A percentile compares a stretch with the other conserved stretches of the same genome.
Evolutionary conservation across 2,888 invertebrate genomes (phyloP).

Genomic region (Drosophila neonasuta): DNA sequence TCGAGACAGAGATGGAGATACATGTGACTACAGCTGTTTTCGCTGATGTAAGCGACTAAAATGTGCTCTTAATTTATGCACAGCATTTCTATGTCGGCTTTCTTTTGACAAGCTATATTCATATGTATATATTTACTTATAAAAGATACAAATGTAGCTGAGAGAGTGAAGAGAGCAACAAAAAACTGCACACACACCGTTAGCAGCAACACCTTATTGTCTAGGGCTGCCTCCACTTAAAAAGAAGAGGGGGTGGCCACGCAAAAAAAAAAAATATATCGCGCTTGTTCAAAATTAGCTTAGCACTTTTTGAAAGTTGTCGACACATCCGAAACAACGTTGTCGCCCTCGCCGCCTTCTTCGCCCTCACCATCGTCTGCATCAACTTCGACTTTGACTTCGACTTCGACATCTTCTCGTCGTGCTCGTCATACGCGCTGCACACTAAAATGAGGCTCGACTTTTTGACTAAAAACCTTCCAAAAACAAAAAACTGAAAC

Average conservation of each 20-base stretch:
- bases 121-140: constrained; percentile 11
- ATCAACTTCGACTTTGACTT: background rate
- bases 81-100: constrained; percentile 67
- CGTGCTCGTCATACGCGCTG: constrained; percentile 59
- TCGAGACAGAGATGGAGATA: constrained; percentile 41
- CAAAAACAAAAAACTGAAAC: constrained; percentile 56
- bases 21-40: constrained; percentile 45
- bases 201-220: constrained; percentile 38
- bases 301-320: constrained; percentile 76
- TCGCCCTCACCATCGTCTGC: background rate
- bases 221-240: background rate
- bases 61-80: constrained; percentile 70
- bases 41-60: constrained; percentile 63
- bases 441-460: constrained; percentile 61
- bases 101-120: constrained; percentile 57
- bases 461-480: constrained; percentile 21
- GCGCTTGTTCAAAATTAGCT: constrained; percentile 56
- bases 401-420: background rate
- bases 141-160: constrained; percentile 23
- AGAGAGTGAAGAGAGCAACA: background rate
- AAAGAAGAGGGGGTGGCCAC: constrained; percentile 56
- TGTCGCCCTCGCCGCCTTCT: background rate
- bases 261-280: constrained; percentile 28
- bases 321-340: constrained; percentile 31
- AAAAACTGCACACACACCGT: constrained; percentile 40